phyloP scores from a whole-genome alignment of 1,140 invertebrate species.

The Solen grandis region DNA sequence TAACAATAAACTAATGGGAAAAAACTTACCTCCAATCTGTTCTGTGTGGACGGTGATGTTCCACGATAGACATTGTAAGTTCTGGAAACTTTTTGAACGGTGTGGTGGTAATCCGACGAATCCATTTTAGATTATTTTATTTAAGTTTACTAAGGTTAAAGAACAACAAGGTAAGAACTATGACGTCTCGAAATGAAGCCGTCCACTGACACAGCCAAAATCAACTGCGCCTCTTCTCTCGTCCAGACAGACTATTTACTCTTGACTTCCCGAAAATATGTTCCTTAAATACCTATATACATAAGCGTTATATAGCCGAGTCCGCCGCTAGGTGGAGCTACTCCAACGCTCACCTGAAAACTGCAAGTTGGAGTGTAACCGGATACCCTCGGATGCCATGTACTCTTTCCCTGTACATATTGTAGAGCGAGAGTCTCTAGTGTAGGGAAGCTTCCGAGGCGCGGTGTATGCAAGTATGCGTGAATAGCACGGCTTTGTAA shows the following conservation, averaged over 20 bases:
- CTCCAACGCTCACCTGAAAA: conserved; percentile 46
- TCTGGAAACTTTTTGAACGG: conserved; percentile 48
- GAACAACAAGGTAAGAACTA: conserved; percentile 27
- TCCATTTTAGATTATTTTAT: background rate
- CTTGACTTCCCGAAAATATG: conserved; percentile 47
- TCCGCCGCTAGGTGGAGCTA: conserved; percentile 45
- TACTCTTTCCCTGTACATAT: no score
- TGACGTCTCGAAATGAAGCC: conserved; percentile 36
- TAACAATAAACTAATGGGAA: no score
- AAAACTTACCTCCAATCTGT: conserved; percentile 75
- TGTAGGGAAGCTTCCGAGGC: no score
- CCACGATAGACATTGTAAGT: conserved; percentile 78
- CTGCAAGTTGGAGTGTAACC: conserved; percentile 42
- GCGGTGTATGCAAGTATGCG: no score
- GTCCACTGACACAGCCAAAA: conserved; percentile 18
- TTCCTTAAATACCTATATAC: conserved; percentile 57
- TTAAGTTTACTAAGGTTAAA: background rate
- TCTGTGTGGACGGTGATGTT: conserved; percentile 73
- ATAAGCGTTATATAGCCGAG: conserved; percentile 52
- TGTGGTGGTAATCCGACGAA: background rate
- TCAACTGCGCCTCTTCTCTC: conserved; percentile 23
- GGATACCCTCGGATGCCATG: conserved; percentile 20
- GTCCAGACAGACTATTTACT: conserved; percentile 48
- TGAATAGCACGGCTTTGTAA: no score
- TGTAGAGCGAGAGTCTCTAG: no score